These are phyloP conservation scores for Campaea margaritaria DNA, from an alignment of 2,888 invertebrate species.

Conservation along the genomic window DNA sequence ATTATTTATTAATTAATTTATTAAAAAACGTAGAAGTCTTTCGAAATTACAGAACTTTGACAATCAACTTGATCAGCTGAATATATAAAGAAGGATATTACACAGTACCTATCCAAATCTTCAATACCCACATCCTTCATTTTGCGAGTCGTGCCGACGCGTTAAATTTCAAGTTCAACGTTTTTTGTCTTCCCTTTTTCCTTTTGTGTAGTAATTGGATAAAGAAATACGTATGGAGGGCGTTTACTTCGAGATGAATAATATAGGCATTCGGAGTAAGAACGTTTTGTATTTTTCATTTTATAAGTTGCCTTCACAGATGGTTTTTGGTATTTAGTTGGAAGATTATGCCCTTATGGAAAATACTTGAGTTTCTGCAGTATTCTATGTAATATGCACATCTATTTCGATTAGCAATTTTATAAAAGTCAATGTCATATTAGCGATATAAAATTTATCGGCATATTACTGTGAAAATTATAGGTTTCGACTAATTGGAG, in stretches of 20 bases:
- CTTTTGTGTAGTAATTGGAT: slow-evolving; percentile 40
- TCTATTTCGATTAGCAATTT: too few species aligned
- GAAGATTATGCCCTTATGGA: not conserved
- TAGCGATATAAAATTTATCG: too few species aligned
- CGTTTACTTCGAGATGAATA: slow-evolving; percentile 37
- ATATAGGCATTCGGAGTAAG: slow-evolving; percentile 21
- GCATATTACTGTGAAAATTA: too few species aligned
- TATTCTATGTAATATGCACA: too few species aligned
- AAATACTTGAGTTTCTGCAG: too few species aligned
- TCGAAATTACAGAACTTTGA: too few species aligned
- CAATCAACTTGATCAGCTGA: too few species aligned
- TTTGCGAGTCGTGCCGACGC: slow-evolving; percentile 4
- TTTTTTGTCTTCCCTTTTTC: slow-evolving; percentile 21
- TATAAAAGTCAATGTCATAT: too few species aligned
- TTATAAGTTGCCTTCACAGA: slow-evolving; percentile 2
- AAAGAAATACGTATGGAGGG: slow-evolving; percentile 40
- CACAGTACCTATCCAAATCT: not conserved
- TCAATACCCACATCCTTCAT: not conserved
- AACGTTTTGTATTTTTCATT: slow-evolving; percentile 5
- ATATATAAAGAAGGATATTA: too few species aligned
- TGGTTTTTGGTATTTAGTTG: not conserved
- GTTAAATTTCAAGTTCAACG: slow-evolving; percentile 23
- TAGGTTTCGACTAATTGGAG: too few species aligned
- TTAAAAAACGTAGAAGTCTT: too few species aligned
- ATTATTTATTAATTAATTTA: too few species aligned